Evolutionary conservation across 2,113 vertebrate species (phyloP).

Genomic region (Cyanoramphus novaezelandiae): DNA sequence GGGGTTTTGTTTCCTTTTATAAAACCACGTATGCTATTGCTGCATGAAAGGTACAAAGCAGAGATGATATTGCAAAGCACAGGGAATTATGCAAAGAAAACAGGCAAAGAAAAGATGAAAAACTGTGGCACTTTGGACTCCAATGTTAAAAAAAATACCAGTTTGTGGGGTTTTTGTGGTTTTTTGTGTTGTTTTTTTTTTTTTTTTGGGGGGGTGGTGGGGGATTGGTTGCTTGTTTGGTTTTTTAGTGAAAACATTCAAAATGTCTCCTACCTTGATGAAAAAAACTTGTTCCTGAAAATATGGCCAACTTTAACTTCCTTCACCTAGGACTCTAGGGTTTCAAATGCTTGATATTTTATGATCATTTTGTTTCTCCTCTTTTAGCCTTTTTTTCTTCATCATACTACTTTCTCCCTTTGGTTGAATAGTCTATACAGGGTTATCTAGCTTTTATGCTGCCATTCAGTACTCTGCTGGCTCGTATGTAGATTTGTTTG

Average conservation of each 20-base stretch:
- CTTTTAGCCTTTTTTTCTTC: background rate
- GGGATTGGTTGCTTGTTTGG: background rate
- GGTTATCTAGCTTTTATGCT: background rate
- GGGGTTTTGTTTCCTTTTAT: background rate
- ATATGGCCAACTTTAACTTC: background rate
- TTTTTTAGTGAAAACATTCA: background rate
- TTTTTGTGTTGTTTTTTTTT: no score
- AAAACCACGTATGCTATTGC: background rate
- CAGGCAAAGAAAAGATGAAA: background rate
- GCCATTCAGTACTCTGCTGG: background rate
- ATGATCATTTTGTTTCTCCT: background rate
- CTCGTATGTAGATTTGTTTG: background rate
- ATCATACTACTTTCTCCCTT: background rate
- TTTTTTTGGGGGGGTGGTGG: no score
- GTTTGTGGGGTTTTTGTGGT: background rate
- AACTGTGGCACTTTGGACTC: background rate
- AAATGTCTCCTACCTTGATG: background rate
- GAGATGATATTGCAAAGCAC: background rate
- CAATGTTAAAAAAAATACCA: background rate
- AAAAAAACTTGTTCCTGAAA: background rate
- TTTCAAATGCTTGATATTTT: background rate
- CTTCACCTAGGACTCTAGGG: background rate
- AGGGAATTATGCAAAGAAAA: background rate
- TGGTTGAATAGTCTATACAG: rapidly evolving
- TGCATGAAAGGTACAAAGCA: background rate